phyloP scores from a whole-genome alignment of 2,113 vertebrate genomes.

The Otus sunia region DNA sequence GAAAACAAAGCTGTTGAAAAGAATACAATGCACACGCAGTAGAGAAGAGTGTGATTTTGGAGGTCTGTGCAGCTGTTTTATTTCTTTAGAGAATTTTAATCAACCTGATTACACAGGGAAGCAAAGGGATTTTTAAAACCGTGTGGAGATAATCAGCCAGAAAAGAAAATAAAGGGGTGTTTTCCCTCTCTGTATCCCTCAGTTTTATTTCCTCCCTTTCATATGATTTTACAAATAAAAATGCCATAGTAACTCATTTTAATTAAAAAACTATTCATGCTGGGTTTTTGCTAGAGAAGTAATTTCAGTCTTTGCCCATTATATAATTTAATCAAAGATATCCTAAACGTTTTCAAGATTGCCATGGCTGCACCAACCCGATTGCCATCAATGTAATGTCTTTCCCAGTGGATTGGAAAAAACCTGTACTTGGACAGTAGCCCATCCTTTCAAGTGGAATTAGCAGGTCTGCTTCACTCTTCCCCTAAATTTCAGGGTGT shows the following conservation, averaged over 20 bases:
- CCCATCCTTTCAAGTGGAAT: slow-evolving; percentile 29
- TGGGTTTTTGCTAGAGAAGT: slow-evolving; percentile 56
- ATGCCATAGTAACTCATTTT: slow-evolving; percentile 59
- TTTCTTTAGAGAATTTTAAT: slow-evolving; percentile 58
- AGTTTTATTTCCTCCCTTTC: slow-evolving; percentile 57
- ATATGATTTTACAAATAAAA: slow-evolving; percentile 49
- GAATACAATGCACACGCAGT: not conserved
- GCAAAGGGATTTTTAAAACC: slow-evolving; percentile 23
- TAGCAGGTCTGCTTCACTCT: not conserved
- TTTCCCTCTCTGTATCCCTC: slow-evolving; percentile 19
- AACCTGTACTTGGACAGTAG: slow-evolving; percentile 19
- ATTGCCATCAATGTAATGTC: slow-evolving; percentile 47
- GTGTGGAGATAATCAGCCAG: not conserved
- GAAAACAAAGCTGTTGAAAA: slow-evolving; percentile 41
- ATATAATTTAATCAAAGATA: slow-evolving; percentile 67
- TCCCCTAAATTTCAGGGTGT: not conserved
- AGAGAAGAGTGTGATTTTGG: slow-evolving; percentile 21
- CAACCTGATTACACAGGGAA: slow-evolving; percentile 27
- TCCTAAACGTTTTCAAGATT: slow-evolving; percentile 51
- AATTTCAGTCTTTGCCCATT: slow-evolving; percentile 50
- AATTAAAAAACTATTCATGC: slow-evolving; percentile 67
- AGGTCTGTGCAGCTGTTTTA: slow-evolving; percentile 47
- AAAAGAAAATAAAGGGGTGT: slow-evolving; percentile 18
- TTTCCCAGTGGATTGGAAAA: slow-evolving; percentile 52
- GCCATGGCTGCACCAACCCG: slow-evolving; percentile 18